Base-by-base conservation (phyloP, 2,888 invertebrate genomes). In the Mythimna vitellina region DNA sequence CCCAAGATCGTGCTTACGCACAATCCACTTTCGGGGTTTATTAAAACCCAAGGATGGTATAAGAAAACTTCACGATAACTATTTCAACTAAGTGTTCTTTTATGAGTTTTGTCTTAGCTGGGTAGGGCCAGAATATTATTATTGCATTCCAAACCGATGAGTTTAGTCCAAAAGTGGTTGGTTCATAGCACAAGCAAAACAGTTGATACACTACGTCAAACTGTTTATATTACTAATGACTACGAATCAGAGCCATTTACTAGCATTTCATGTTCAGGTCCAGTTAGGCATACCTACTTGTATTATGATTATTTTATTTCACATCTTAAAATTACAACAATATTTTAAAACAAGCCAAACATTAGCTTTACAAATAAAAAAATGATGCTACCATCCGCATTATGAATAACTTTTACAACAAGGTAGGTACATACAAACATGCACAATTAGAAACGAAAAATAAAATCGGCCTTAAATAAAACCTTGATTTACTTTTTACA, bases 401-500 rank as follows among this genome's bases (percentile, higher is more conserved):
- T 67, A 65, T 65, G 66, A 73, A 69, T 71, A 70, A 77, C 72
- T 63, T 54, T 72, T 70, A 75, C 63, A 68, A 68, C 60, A 71
- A 78, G 65, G 63, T 83, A 73, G 65, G 63, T 83, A 73, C 71
- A 77, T 75, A 82, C 62, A 71, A 75, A 75, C 74, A 86, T 82
- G 78, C 73, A 80, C 80, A 78, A 81, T 62, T 71, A 76, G 56
- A 75, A 83, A 81, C 63, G 58, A 78, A 81, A 80, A 83, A 83
- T 76, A 79, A 82, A 79, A 78, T 68, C 58, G 75, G 70, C 73
- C 75, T 74, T 80, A 80, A 74, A 76, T 80, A 77, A 77, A 86
- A 80, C 73, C 78, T 78, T 76, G 76, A 80, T 79, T 82, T 80
- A 79, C 73, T 80, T 83, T 84, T 75, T 80, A 84, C 85, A 86